Evolutionary conservation across 1,140 invertebrate genomes (phyloP), one percentile per base, ranked within the genome.

Genomic region (Mactra quadrangularis): DNA sequence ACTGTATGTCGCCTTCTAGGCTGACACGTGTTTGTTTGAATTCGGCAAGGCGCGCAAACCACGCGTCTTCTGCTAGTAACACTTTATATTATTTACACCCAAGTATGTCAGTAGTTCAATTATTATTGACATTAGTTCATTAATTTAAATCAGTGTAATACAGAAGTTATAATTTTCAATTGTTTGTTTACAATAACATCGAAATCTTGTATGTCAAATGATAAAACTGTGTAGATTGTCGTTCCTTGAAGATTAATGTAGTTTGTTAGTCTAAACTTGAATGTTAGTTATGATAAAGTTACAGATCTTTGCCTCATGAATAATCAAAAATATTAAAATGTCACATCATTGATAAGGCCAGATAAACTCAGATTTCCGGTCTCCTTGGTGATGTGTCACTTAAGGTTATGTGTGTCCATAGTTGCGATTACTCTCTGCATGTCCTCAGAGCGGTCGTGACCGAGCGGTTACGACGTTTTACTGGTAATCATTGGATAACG

Each of bases 281-380:
- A 45, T 64, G 60, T 64, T 22, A n/a, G 60, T 64, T 64, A 38
- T 38, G 33, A 38, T 22, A 64, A 64, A 41, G 22, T 41, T 41
- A 38, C 6, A n/a, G 19, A 45, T 33, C 38, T 45, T 33, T 11
- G 29, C 4, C n/a, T 19, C 15, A 62, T 27, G 35, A 62, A 38
- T 33, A 38, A 38, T 62, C 11, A 29, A 11, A 27, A 57, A 27
- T 57, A 3, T 25, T 6, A 6, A 41, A 15, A 41, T 41, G 38
- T 7, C 38, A 41, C 38, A 41, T n/a, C n/a, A n/a, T n/a, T n/a
- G n/a, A n/a, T n/a, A n/a, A n/a, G n/a, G n/a, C n/a, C n/a, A n/a
- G n/a, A n/a, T n/a, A n/a, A n/a, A n/a, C n/a, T n/a, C n/a, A n/a
- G n/a, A n/a, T n/a, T n/a, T n/a, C n/a, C n/a, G n/a, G n/a, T n/a